Percentiles rank a stretch among this genome's conserved stretches.
Evolutionary conservation across 2,113 vertebrate genomes (phyloP).

Genomic region (Malurus alboscapulatus): DNA sequence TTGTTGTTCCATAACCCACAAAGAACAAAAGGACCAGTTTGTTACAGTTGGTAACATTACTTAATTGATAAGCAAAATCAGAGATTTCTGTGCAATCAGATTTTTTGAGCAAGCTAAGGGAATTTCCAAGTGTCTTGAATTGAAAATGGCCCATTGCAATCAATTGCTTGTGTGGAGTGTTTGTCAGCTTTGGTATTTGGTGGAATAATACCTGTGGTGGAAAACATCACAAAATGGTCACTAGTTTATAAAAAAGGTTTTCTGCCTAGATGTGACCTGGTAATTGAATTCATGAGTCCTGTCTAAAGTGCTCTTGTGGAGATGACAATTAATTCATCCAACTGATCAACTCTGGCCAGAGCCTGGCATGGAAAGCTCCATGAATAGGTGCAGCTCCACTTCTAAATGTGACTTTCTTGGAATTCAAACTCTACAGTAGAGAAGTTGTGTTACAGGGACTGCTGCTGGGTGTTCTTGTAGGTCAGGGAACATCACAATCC

Average conservation of each 20-base stretch:
- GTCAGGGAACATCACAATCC: neutral
- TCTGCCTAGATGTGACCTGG: neutral
- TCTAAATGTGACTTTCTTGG: neutral
- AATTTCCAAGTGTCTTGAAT: neutral
- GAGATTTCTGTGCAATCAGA: conserved; percentile 20
- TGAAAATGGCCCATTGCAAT: neutral
- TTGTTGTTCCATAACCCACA: conserved; percentile 50
- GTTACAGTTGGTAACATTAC: conserved; percentile 49
- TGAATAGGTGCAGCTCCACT: neutral
- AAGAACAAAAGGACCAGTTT: conserved; percentile 52
- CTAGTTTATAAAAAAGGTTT: neutral
- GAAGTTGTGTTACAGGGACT: neutral
- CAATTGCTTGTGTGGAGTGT: neutral
- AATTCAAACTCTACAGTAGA: neutral
- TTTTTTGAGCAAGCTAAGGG: neutral
- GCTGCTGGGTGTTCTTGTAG: neutral
- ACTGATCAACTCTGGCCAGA: neutral
- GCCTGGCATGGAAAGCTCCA: neutral
- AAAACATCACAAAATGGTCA: neutral
- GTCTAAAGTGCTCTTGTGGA: neutral
- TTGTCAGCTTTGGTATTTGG: conserved; percentile 6
- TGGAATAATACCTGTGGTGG: neutral
- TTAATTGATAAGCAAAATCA: conserved; percentile 41
- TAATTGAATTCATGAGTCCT: neutral
- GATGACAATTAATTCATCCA: neutral